Evolutionary conservation across 53 echinoderm and acorn worm species (phyloP), one percentile per base, ranked within the genome.

Genomic region (Echinarachnius parma): DNA sequence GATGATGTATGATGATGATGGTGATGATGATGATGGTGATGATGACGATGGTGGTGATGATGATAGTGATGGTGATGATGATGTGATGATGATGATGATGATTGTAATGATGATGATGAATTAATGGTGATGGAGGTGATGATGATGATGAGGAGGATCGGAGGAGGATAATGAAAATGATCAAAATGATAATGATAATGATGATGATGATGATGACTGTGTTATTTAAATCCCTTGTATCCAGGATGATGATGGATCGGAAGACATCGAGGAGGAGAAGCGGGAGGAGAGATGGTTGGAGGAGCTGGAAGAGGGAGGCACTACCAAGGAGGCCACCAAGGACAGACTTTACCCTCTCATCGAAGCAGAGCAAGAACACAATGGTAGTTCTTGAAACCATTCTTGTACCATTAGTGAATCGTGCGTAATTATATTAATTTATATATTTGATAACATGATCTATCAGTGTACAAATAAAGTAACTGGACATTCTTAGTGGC

Each of bases 261-360:
- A 39, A n/a, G 35, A 54, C 29, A 56, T 72, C n/a, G 74, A 72
- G 39, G 74, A 72, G 44, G 57, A 72, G 28, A 54, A 56, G 21
- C 54, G 39, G 10, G 74, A 72, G 39, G 74, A 72, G 74, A 72
- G 11, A 28, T 72, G 74, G 74, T 56, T 72, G 74, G 74, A 57
- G 25, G 56, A 72, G 15, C 28, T 72, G 57, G 56, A 56, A 42
- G 55, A 72, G 35, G 23, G 33, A 4, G 74, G 74, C 27, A 37
- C 44, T 42, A 55, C 56, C 44, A 54, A 19, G 19, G 57, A 72
- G 15, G 56, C 56, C 25, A 72, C 24, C 16, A 48, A 24, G 53
- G 25, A 25, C 9, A 44, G 21, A 14, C 18, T 66, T 21, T 29
- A 30, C 31, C 70, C 70, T 1, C 31, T 70, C 30, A 23, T 70